Evolutionary conservation across 2,888 invertebrate genomes (phyloP).

Genomic region (Oscheius sp.): DNA sequence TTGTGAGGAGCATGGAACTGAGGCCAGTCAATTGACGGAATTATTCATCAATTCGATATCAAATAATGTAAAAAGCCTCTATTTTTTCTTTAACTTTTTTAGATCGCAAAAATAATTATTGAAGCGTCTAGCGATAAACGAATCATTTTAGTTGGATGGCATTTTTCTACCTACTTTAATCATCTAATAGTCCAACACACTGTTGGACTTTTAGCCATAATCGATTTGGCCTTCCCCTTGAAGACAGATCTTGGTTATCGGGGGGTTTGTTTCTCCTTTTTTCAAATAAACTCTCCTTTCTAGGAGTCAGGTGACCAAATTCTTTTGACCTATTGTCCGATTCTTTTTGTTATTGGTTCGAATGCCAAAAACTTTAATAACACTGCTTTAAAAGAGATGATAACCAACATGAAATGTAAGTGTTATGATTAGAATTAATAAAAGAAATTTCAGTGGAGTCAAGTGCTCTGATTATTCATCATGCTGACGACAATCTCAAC

Average conservation of each 20-base stretch:
- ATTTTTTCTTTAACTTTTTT: neutral
- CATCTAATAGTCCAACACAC: constrained; percentile 48
- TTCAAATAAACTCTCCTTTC: no score
- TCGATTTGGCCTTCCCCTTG: constrained; percentile 62
- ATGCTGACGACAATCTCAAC: constrained; percentile 51
- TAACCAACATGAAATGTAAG: constrained; percentile 55
- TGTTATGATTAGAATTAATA: neutral
- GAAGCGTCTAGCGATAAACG: constrained; percentile 36
- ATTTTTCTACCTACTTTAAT: constrained; percentile 49
- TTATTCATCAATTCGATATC: no score
- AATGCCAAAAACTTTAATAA: constrained; percentile 50
- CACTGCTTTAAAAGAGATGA: constrained; percentile 44
- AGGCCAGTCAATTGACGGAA: no score
- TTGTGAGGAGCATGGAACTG: no score
- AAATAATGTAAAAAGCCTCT: no score
- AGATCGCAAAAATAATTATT: constrained; percentile 29
- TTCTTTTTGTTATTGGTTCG: constrained; percentile 63
- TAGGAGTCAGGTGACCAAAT: constrained; percentile 63
- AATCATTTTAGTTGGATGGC: constrained; percentile 63
- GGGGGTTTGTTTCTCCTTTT: no score
- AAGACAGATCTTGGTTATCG: constrained; percentile 46
- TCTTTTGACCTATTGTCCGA: constrained; percentile 61
- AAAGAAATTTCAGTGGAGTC: constrained; percentile 48
- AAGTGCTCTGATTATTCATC: constrained; percentile 57
- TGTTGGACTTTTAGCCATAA: constrained; percentile 57